phyloP scores from a whole-genome alignment of 2,888 invertebrate genomes.

The Ecdyonurus torrentis region DNA sequence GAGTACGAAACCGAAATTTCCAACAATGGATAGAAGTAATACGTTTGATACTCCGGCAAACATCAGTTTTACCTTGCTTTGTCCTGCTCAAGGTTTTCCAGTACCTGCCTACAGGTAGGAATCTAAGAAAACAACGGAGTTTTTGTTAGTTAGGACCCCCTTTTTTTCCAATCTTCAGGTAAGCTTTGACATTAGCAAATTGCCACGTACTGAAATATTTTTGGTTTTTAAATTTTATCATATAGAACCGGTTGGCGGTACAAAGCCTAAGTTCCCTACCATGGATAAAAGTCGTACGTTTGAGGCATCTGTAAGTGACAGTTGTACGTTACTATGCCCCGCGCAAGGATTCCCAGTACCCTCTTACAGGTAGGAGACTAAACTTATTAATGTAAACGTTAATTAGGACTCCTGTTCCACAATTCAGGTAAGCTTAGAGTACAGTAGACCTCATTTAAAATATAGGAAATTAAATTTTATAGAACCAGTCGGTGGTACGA shows the following conservation, averaged over 20 bases:
- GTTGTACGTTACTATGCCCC: constrained; percentile 16
- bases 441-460: too few relatives aligned
- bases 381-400: background rate
- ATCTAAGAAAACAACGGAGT: constrained; percentile 4
- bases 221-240: constrained; percentile 13
- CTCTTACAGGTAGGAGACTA: constrained; percentile 15
- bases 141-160: constrained; percentile 22
- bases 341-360: constrained; percentile 22
- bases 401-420: constrained; percentile 30
- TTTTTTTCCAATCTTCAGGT: constrained; percentile 40
- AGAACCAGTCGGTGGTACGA: too few relatives aligned
- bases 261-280: constrained; percentile 43
- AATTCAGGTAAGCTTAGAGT: constrained; percentile 40
- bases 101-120: constrained; percentile 54
- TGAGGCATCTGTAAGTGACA: background rate
- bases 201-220: too few relatives aligned
- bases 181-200: constrained; percentile 25
- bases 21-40: constrained; percentile 43
- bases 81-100: constrained; percentile 49
- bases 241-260: constrained; percentile 35
- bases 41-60: constrained; percentile 7
- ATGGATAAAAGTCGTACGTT: constrained; percentile 37
- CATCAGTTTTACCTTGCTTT: constrained; percentile 37
- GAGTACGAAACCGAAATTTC: constrained; percentile 42
- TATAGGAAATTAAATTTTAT: constrained; percentile 7